Percentiles rank a stretch among this genome's conserved stretches.
Evolutionary conservation across 1,140 invertebrate genomes (phyloP).

Genomic region (Drepana arcuata): DNA sequence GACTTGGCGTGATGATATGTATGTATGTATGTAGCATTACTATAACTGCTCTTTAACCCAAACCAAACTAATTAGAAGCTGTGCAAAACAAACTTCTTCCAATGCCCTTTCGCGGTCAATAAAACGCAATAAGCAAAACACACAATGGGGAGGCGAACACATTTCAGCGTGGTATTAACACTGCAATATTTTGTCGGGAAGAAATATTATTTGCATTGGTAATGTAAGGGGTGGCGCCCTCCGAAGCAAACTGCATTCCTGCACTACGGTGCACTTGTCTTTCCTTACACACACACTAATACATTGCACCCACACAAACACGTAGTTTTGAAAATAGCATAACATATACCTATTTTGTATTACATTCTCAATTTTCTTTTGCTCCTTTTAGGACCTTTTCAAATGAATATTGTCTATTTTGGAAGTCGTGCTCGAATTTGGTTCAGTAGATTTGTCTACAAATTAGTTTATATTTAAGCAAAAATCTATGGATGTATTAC

Average conservation of each 20-base stretch:
- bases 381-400: no score
- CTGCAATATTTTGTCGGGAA: slow-evolving; percentile 57
- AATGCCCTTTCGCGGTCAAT: slow-evolving; percentile 41
- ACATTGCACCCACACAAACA: no score
- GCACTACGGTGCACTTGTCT: slow-evolving; percentile 45
- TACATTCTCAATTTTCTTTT: no score
- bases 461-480: no score
- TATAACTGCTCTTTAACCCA: neutral
- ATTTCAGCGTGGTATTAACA: slow-evolving; percentile 60
- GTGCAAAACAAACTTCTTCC: slow-evolving; percentile 28
- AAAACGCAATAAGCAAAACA: slow-evolving; percentile 47
- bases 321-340: no score
- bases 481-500: no score
- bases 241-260: slow-evolving; percentile 39
- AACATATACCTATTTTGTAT: no score
- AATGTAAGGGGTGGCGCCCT: slow-evolving; percentile 28
- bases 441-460: no score
- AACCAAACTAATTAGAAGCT: slow-evolving; percentile 20
- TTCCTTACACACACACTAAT: slow-evolving; percentile 18
- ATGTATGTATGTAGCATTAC: no score
- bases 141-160: slow-evolving; percentile 42
- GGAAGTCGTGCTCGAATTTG: no score
- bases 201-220: slow-evolving; percentile 59
- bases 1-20: no score
- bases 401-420: no score